phyloP scores from a whole-genome alignment of 2,797 vertebrate genomes.

The Dipus sagitta region DNA sequence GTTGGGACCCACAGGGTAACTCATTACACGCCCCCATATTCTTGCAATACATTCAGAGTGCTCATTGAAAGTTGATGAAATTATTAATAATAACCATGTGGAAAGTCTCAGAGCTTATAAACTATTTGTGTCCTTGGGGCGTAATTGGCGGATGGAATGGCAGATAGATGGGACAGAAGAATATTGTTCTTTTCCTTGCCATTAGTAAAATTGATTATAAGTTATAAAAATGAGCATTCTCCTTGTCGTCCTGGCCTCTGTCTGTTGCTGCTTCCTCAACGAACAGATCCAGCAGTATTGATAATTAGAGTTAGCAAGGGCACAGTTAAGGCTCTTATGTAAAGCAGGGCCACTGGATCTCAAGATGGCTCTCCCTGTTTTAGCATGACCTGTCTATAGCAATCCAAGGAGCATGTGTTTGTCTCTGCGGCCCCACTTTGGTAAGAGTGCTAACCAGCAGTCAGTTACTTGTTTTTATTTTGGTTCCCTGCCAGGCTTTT shows the following conservation, averaged over 20 bases:
- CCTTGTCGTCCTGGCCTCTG: neutral
- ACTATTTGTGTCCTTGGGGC: constrained; percentile 19
- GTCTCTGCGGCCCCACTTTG: neutral
- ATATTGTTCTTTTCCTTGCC: constrained; percentile 43
- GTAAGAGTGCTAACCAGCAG: neutral
- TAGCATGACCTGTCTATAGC: neutral
- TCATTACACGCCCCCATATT: neutral
- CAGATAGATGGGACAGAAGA: constrained; percentile 27
- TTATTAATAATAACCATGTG: neutral
- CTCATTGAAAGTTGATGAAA: constrained; percentile 61
- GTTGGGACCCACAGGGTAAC: neutral
- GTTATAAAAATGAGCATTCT: neutral
- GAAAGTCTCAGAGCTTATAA: constrained; percentile 30
- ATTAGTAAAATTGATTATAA: neutral
- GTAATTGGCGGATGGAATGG: neutral
- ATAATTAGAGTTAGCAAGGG: neutral
- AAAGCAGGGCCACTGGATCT: neutral
- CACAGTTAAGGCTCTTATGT: neutral
- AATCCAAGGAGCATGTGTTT: neutral
- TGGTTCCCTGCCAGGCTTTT: neutral
- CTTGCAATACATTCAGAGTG: neutral
- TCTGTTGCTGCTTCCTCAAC: neutral
- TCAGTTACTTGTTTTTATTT: neutral
- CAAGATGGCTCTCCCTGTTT: neutral
- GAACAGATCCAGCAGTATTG: neutral